Conservation (phyloP, 2,888 invertebrate genomes). For the Malthinus seriepunctatus region DNA sequence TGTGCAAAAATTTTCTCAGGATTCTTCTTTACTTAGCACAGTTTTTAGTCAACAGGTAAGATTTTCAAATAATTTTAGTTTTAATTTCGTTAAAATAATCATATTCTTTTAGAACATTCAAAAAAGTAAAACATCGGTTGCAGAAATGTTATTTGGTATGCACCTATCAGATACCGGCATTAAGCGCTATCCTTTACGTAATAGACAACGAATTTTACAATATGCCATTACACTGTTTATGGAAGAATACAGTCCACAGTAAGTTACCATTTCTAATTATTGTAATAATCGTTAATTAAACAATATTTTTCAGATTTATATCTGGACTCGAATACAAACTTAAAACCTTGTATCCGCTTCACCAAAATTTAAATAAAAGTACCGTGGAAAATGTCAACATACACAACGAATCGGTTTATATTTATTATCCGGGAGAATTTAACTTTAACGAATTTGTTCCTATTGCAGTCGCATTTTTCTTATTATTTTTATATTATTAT, state of each 20-base stretch:
- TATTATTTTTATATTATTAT: slow-evolving; percentile 90
- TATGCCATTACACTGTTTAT: slow-evolving; percentile 89
- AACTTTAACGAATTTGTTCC: slow-evolving; percentile 85
- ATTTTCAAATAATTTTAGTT: slow-evolving; percentile 8
- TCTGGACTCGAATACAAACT: slow-evolving; percentile 73
- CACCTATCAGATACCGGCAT: slow-evolving; percentile 88
- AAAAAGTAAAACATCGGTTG: slow-evolving; percentile 80
- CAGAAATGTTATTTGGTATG: slow-evolving; percentile 93
- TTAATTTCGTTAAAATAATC: background rate
- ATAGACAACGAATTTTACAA: slow-evolving; percentile 82
- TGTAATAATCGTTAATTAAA: background rate
- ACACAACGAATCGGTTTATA: slow-evolving; percentile 61
- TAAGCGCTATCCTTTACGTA: slow-evolving; percentile 83
- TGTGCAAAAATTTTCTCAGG: slow-evolving; percentile 75
- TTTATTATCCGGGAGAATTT: slow-evolving; percentile 89
- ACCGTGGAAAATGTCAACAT: slow-evolving; percentile 29
- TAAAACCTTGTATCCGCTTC: slow-evolving; percentile 70
- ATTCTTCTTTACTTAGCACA: slow-evolving; percentile 78
- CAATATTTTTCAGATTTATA: slow-evolving; percentile 63
- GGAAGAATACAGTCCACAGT: slow-evolving; percentile 78
- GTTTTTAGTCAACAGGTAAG: slow-evolving; percentile 82
- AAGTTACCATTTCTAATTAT: slow-evolving; percentile 44
- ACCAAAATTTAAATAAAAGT: slow-evolving; percentile 55
- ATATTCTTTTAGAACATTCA: slow-evolving; percentile 66
- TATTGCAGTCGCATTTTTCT: slow-evolving; percentile 78